Conservation (phyloP, 2,888 invertebrate genomes). For the Hylaea fasciaria region DNA sequence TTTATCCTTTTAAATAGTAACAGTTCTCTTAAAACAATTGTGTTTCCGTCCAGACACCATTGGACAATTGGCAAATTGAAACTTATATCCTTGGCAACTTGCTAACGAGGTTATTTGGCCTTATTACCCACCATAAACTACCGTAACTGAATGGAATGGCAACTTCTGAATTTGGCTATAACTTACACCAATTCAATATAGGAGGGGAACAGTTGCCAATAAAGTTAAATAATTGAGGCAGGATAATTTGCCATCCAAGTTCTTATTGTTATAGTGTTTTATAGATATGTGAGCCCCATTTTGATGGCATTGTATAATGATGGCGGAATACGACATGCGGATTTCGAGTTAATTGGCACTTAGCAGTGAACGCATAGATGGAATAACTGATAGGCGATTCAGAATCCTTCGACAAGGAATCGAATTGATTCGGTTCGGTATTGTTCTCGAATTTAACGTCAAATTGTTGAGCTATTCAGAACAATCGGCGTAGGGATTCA, state of each 20-base stretch:
- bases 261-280: neutral
- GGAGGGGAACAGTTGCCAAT: conserved; percentile 22
- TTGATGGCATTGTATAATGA: too few relatives aligned
- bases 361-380: too few relatives aligned
- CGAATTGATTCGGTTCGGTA: too few relatives aligned
- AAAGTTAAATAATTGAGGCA: conserved; percentile 16
- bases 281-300: too few relatives aligned
- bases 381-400: too few relatives aligned
- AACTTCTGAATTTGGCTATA: conserved; percentile 16
- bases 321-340: too few relatives aligned
- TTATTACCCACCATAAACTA: conserved; percentile 10
- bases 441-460: too few relatives aligned
- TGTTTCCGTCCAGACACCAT: neutral
- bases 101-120: conserved; percentile 3
- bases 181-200: conserved; percentile 16
- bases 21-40: neutral
- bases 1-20: neutral
- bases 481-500: too few relatives aligned
- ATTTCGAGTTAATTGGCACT: too few relatives aligned
- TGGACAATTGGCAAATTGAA: conserved; percentile 17
- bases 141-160: conserved; percentile 1
- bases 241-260: conserved; percentile 9
- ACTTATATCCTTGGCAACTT: conserved; percentile 15
- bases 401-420: too few relatives aligned
- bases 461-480: too few relatives aligned